These are phyloP conservation scores for Aplodontia rufa DNA, from an alignment of 2,113 vertebrate species.

Conservation along the genomic window DNA sequence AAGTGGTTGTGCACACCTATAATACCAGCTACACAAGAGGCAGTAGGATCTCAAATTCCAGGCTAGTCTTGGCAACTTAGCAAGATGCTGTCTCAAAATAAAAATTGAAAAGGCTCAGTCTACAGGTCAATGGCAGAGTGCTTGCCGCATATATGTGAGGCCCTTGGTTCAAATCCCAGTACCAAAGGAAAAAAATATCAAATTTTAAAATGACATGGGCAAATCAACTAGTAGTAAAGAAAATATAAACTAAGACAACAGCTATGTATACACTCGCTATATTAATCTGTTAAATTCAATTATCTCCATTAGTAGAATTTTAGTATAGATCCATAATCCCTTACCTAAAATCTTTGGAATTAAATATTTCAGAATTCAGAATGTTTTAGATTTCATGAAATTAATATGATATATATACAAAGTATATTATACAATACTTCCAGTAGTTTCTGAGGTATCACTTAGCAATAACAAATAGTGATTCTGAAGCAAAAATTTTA, in stretches of 20 bases:
- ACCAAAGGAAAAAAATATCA: slow-evolving; percentile 27
- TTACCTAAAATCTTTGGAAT: neutral
- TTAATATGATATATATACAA: neutral
- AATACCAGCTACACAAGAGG: neutral
- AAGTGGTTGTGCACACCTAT: neutral
- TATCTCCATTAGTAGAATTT: neutral
- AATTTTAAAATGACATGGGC: neutral
- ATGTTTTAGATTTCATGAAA: neutral
- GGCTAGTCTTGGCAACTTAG: neutral
- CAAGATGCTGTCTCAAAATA: neutral
- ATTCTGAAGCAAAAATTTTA: neutral
- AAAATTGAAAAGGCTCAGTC: neutral
- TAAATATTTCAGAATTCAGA: slow-evolving; percentile 13
- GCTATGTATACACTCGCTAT: neutral
- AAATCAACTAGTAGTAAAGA: neutral
- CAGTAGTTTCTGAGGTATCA: neutral
- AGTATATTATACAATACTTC: neutral
- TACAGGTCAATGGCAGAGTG: neutral
- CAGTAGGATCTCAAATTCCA: neutral
- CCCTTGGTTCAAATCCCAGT: neutral
- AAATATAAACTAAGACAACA: slow-evolving; percentile 29
- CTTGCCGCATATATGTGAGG: neutral
- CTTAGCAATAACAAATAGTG: neutral
- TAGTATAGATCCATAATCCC: neutral
- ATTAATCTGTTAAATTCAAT: neutral